phyloP scores from a whole-genome alignment of 2,888 invertebrate species.

The Pyrgus malvae region DNA sequence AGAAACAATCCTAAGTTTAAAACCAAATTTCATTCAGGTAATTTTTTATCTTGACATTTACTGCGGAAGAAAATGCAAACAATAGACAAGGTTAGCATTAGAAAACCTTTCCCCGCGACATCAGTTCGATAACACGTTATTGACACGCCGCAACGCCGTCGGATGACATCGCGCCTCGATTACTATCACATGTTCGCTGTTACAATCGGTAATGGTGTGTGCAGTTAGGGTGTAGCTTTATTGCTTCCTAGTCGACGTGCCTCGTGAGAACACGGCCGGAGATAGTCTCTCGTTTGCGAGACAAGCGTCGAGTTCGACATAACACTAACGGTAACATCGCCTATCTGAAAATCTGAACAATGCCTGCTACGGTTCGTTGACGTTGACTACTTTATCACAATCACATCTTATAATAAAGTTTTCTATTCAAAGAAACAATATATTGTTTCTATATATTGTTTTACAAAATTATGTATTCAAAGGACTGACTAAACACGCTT shows the following conservation, averaged over 20 bases:
- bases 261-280: constrained; percentile 73
- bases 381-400: neutral
- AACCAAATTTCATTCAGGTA: too few relatives aligned
- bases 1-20: too few relatives aligned
- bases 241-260: constrained; percentile 72
- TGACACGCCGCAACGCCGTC: constrained; percentile 51
- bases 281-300: constrained; percentile 73
- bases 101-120: constrained; percentile 28
- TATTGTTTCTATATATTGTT: too few relatives aligned
- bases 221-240: constrained; percentile 79
- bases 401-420: neutral
- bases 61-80: neutral
- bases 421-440: too few relatives aligned
- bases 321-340: constrained; percentile 37
- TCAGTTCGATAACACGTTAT: constrained; percentile 72
- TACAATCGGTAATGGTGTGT: constrained; percentile 77
- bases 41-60: too few relatives aligned
- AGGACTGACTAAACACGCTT: too few relatives aligned
- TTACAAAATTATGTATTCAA: too few relatives aligned
- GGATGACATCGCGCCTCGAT: constrained; percentile 51
- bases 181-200: constrained; percentile 67
- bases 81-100: constrained; percentile 8
- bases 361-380: constrained; percentile 26
- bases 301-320: constrained; percentile 50
- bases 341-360: constrained; percentile 26